A percentile compares a stretch with the other conserved stretches of the same genome.
Conservation (phyloP, 2,113 vertebrate genomes). For the Chlorodrepanis virens region DNA sequence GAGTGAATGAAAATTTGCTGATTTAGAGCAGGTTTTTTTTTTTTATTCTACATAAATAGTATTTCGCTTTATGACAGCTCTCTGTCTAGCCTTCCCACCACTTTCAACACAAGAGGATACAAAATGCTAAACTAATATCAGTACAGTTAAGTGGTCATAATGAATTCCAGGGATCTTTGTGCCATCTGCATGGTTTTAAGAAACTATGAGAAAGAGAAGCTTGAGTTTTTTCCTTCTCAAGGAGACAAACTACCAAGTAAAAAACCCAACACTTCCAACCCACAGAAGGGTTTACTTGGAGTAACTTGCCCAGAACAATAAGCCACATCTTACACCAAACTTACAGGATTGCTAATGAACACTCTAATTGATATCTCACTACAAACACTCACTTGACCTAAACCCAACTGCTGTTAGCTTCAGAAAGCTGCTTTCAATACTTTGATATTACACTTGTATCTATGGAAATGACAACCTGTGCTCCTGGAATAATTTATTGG, state of each 20-base stretch:
- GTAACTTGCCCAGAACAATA: neutral
- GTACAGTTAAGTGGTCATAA: neutral
- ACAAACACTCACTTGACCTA: neutral
- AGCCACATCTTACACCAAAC: neutral
- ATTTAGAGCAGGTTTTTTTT: neutral
- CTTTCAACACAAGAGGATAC: neutral
- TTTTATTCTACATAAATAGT: neutral
- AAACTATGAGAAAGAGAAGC: neutral
- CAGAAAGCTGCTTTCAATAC: neutral
- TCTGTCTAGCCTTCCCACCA: neutral
- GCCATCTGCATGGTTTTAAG: neutral
- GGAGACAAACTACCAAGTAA: neutral
- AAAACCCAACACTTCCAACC: neutral
- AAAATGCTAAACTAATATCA: neutral
- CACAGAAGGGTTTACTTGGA: neutral
- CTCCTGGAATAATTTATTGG: neutral
- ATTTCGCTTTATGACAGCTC: neutral
- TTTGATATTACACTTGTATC: neutral
- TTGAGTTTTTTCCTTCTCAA: neutral
- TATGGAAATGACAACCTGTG: neutral
- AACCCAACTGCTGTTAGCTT: neutral
- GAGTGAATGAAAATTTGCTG: neutral
- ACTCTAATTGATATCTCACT: neutral
- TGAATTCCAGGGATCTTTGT: neutral
- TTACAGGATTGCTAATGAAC: neutral